Base-by-base conservation (phyloP, 2,888 invertebrate genomes). In the Eubasilissa splendida region DNA sequence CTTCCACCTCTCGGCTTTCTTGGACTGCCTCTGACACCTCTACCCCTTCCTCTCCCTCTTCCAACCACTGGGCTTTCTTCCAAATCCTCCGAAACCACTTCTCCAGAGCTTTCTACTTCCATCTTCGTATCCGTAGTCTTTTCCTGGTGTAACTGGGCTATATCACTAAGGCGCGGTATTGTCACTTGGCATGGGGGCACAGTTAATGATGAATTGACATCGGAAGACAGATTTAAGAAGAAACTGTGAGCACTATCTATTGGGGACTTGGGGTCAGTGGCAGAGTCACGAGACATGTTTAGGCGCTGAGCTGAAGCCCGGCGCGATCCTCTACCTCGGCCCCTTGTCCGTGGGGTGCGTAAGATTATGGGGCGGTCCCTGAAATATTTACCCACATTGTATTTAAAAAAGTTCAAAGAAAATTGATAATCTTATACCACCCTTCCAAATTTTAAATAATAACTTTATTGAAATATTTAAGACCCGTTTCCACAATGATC, bases 291-390 rank as follows among this genome's bases (percentile, higher is more conserved):
- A 9, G 65, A 54, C 56, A 73, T 42, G 8, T n/a, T 76, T 9
- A 50, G 42, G 3, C 14, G 33, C 33, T 53, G 52, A n/a, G 65
- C 73, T 12, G 42, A 54, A 12, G 73, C 74, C 8, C 80, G 71
- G 11, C 80, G 63, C 2, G 71, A 71, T 11, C 80, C 80, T 9
- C 85, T 76, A 31, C 87, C 86, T 31, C 86, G 84, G 22, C 86
- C 85, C 86, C 85, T 10, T 0, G 87, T 80, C 11, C 83, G 83
- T 11, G 82, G 33, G 85, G 84, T 66, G 81, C 85, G 86, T n/a
- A 88, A 82, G 79, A 89, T 88, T 12, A 87, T 84, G 14, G 90
- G 89, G 60, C 88, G 88, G 71, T 90, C 90, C 84, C 90, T 90
- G 87, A 7, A 87, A 87, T 42, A 7, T 42, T 42, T 7, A 42